phyloP scores from a whole-genome alignment of 2,888 invertebrate species.

The Archips crataeganus region DNA sequence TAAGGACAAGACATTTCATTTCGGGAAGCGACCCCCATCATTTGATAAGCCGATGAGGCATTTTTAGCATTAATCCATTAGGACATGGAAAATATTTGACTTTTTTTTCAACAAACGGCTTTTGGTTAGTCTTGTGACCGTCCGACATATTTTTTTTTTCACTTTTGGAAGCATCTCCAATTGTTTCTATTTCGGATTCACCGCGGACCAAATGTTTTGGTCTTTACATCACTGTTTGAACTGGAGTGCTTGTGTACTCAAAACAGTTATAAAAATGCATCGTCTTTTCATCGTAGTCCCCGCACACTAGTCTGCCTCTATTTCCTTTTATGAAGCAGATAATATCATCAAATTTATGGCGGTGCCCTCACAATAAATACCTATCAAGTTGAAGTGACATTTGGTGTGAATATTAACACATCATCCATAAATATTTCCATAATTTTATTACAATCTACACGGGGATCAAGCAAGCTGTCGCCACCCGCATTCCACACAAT shows the following conservation, averaged over 20 bases:
- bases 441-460: constrained; percentile 78
- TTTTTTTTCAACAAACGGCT: constrained; percentile 50
- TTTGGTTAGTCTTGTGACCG: constrained; percentile 9
- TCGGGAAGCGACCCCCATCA: constrained; percentile 77
- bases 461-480: constrained; percentile 78
- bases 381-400: constrained; percentile 45
- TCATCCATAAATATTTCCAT: constrained; percentile 61
- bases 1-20: constrained; percentile 78
- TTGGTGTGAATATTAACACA: constrained; percentile 62
- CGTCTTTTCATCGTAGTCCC: background rate
- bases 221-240: background rate
- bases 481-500: constrained; percentile 83
- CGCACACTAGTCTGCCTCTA: constrained; percentile 15
- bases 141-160: background rate
- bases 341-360: constrained; percentile 42
- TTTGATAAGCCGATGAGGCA: constrained; percentile 80
- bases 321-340: constrained; percentile 38
- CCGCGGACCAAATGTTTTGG: background rate
- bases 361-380: constrained; percentile 40
- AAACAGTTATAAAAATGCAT: background rate
- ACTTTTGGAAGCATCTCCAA: background rate
- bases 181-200: background rate
- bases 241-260: background rate
- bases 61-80: constrained; percentile 80
- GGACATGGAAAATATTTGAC: constrained; percentile 67